phyloP scores from a whole-genome alignment of 1,140 invertebrate species.

The Anoplolepis gracilipes region DNA sequence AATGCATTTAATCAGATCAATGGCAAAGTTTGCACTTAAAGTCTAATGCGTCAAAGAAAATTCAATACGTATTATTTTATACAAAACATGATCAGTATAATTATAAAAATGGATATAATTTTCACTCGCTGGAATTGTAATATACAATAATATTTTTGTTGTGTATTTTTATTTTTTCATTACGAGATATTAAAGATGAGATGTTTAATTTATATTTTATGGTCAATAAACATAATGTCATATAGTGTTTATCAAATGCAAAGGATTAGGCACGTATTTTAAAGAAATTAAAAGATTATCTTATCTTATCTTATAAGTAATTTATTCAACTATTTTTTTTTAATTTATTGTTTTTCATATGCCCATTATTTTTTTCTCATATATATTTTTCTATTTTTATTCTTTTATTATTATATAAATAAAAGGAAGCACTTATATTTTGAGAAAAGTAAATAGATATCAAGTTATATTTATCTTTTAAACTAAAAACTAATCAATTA shows the following conservation, averaged over 20 bases:
- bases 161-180: no score
- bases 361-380: not conserved
- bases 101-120: not conserved
- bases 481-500: not conserved
- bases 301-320: not conserved
- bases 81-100: not conserved
- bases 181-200: not conserved
- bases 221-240: not conserved
- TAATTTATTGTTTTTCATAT: not conserved
- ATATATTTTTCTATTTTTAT: not conserved
- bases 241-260: not conserved
- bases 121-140: not conserved
- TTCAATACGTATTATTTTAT: not conserved
- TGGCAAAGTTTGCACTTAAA: constrained; percentile 14
- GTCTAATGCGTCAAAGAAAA: not conserved
- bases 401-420: not conserved
- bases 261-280: not conserved
- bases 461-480: not conserved
- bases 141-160: not conserved
- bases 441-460: not conserved
- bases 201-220: not conserved
- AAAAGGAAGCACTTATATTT: not conserved
- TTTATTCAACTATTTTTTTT: not conserved
- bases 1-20: constrained; percentile 19
- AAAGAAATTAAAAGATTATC: not conserved